Evolutionary conservation across 2,888 invertebrate species (phyloP), one percentile per base, ranked within the genome.

Genomic region (Sialis fuliginosa): DNA sequence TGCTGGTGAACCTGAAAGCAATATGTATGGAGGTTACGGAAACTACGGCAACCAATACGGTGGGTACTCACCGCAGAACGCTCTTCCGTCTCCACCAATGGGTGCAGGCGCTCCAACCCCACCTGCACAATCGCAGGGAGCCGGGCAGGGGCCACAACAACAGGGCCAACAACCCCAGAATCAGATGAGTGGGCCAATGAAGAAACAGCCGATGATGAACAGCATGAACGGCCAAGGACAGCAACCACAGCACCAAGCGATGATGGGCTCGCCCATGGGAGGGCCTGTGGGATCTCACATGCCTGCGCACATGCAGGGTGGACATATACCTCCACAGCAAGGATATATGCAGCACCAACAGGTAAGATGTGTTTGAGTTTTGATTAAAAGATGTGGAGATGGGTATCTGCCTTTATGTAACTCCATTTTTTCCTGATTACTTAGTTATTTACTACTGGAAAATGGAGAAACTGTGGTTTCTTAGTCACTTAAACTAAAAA

Each of bases 1-100:
- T 9, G 72, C 72, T 1, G 68, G 70, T 12, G 74, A 74, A 52
- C 60, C 60, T 33, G 68, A 65, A 47, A 62, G 64, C 48, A 62
- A 61, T 45, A 64, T 67, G 57, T 69, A 68, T 54, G 63, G 63
- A 30, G 65, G 63, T 50, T 70, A 70, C 55, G 65, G 65, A 2
- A 68, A 65, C 48, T 63, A 62, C 50, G 59, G 58, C 53, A 55
- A 52, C 33, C 57, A 62, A 37, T 68, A 68, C 54, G 66, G 64
- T 50, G 65, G 65, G 6, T 69, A 68, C 52, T 68, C 68, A 4
- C 68, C 69, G 22, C 66, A 66, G 48, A 60, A 65, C 42, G 64
- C 69, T 31, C 59, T 67, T 41, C 66, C 67, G 22, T 67, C 68
- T n/a, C 66, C 67, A 9, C 67, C 67, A 12, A 66, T 65, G 60